Conservation (phyloP, 2,888 invertebrate species). For the Drosophila stalkeri region DNA sequence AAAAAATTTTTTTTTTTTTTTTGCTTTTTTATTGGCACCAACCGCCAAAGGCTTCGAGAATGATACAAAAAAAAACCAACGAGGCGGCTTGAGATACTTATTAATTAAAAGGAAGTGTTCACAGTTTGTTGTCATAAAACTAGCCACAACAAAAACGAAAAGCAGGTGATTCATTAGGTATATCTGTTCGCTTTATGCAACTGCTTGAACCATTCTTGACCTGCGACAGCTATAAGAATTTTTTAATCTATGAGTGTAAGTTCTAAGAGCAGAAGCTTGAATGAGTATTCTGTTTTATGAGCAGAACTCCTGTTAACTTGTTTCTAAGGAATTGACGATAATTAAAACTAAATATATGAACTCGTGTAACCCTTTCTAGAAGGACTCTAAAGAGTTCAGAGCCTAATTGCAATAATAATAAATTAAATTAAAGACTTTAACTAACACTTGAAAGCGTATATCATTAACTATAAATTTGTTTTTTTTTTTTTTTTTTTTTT, state of each 20-base stretch:
- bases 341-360: not conserved
- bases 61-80: conserved; percentile 22
- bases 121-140: conserved; percentile 6
- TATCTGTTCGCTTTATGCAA: not conserved
- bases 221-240: not conserved
- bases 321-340: not conserved
- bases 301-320: not conserved
- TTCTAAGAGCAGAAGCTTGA: not conserved
- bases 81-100: conserved; percentile 24
- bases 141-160: not conserved
- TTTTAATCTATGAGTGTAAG: not conserved
- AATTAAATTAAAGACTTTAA: not conserved
- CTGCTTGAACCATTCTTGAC: not conserved
- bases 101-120: conserved; percentile 70
- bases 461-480: not conserved
- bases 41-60: conserved; percentile 30
- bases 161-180: conserved; percentile 19
- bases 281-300: conserved; percentile 3
- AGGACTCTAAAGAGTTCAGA: not conserved
- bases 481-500: too few relatives aligned
- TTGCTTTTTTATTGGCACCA: conserved; percentile 41
- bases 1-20: conserved; percentile 22
- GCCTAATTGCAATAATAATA: not conserved
- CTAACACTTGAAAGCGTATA: not conserved
- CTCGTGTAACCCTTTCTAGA: not conserved